Evolutionary conservation across 53 echinoderm and acorn worm genomes (phyloP).

Genomic region (Astropecten irregularis): DNA sequence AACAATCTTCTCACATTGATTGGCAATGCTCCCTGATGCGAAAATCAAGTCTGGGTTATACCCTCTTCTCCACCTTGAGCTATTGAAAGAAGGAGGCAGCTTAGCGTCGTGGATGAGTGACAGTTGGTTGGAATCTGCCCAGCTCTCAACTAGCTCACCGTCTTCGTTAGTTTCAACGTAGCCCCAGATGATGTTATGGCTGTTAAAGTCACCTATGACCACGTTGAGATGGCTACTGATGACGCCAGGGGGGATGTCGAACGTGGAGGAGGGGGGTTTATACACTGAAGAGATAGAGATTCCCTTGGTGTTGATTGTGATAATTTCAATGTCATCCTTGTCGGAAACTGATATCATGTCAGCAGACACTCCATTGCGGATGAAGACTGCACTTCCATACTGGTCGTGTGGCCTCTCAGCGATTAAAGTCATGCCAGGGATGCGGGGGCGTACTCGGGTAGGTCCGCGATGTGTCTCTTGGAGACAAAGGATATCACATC

Average conservation of each 20-base stretch:
- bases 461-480: too few relatives aligned
- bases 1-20: too few relatives aligned
- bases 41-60: conserved; percentile 62
- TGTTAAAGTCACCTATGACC: conserved; percentile 22
- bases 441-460: too few relatives aligned
- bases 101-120: conserved; percentile 45
- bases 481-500: conserved; percentile 10
- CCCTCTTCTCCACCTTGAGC: conserved; percentile 43
- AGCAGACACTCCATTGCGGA: not conserved
- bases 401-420: conserved; percentile 7
- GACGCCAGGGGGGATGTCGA: not conserved
- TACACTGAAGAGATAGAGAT: conserved; percentile 50
- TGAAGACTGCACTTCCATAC: conserved; percentile 55
- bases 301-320: conserved; percentile 36
- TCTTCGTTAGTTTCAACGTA: conserved; percentile 30
- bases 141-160: not conserved
- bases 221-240: not conserved
- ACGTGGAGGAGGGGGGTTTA: conserved; percentile 36
- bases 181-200: conserved; percentile 32
- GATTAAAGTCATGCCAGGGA: not conserved
- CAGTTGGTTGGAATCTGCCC: conserved; percentile 12
- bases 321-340: conserved; percentile 33
- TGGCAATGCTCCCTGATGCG: conserved; percentile 32
- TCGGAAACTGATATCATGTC: conserved; percentile 19
- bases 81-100: too few relatives aligned